phyloP scores from a whole-genome alignment of 2,113 vertebrate species.

The Lagopus leucura region DNA sequence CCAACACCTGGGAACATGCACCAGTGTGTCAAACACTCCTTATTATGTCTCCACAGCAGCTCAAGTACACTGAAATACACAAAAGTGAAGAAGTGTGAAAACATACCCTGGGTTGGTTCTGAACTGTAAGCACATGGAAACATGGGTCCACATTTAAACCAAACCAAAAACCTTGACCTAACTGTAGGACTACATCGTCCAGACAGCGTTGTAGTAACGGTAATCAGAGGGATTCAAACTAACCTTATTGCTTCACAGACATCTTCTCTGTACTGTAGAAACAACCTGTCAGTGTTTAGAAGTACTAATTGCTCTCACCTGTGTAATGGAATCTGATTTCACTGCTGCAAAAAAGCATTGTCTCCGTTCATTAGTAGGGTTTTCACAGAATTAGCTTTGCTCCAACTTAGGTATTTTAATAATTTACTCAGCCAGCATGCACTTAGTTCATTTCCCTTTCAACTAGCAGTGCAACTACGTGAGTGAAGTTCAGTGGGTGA shows the following conservation, averaged over 20 bases:
- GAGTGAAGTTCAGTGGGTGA: neutral
- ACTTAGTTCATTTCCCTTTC: conserved; percentile 29
- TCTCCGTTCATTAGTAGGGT: neutral
- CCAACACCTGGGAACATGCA: neutral
- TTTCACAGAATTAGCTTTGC: conserved; percentile 4
- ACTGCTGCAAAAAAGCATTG: neutral
- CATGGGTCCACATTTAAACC: neutral
- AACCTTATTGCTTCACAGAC: neutral
- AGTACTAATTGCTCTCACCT: neutral
- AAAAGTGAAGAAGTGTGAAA: neutral
- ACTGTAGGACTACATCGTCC: neutral
- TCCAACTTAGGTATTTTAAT: neutral
- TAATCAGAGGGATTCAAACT: neutral
- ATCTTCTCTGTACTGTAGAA: neutral
- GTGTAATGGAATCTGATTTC: neutral
- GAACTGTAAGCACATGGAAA: neutral
- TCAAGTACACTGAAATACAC: neutral
- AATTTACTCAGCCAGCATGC: conserved; percentile 12
- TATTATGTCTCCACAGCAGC: neutral
- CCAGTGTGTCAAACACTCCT: neutral
- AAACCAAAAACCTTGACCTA: neutral
- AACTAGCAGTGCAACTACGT: neutral
- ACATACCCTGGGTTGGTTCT: neutral
- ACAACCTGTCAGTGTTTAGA: neutral
- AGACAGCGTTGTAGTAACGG: neutral